Conservation (phyloP, 2,797 vertebrate species). For the Falco biarmicus region DNA sequence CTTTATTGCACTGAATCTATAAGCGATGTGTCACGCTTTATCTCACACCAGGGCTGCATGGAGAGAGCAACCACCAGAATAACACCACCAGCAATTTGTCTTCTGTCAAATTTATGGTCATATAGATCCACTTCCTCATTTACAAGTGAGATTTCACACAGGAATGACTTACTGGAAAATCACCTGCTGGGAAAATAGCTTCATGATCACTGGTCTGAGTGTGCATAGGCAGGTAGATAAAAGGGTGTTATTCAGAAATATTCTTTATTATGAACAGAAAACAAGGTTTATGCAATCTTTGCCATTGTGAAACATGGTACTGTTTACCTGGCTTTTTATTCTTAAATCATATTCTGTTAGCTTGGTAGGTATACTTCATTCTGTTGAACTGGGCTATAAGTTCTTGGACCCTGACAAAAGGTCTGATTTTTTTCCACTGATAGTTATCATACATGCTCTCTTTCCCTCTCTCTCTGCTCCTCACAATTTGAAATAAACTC, state of each 20-base stretch:
- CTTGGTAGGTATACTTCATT: neutral
- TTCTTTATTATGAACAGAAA: neutral
- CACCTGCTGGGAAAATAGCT: constrained; percentile 30
- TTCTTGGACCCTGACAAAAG: neutral
- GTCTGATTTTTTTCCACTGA: neutral
- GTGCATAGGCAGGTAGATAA: neutral
- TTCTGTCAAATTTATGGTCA: neutral
- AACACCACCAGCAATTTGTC: neutral
- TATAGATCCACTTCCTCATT: neutral
- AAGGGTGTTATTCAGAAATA: neutral
- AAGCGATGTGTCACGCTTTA: neutral
- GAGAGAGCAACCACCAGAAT: neutral
- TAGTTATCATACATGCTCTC: rapidly evolving
- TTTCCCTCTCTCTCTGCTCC: rapidly evolving
- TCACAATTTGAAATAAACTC: neutral
- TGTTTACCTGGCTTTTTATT: neutral
- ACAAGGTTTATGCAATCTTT: neutral
- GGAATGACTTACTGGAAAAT: neutral
- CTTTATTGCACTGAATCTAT: constrained; percentile 13
- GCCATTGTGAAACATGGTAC: neutral
- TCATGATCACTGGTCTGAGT: neutral
- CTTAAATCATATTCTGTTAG: neutral
- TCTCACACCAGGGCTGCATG: neutral
- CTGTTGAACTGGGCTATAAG: neutral
- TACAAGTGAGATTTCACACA: constrained; percentile 24